phyloP scores from a whole-genome alignment of 2,113 vertebrate genomes.

The Megaceryle maxima region DNA sequence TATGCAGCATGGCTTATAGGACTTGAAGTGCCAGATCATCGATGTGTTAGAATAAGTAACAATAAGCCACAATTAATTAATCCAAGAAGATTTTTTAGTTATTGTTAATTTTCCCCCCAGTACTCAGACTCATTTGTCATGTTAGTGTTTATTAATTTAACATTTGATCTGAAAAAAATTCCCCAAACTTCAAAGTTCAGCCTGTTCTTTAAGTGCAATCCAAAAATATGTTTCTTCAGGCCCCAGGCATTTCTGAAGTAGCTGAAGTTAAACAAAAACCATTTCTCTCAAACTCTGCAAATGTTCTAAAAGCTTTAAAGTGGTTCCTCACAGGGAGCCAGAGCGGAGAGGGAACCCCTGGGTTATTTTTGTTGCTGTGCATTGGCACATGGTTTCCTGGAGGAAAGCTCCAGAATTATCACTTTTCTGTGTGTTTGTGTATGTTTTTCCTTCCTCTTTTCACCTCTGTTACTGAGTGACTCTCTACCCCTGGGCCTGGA shows the following conservation, averaged over 20 bases:
- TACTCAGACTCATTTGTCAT: constrained; percentile 46
- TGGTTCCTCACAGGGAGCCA: constrained; percentile 10
- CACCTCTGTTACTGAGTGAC: constrained; percentile 15
- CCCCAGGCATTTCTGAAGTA: constrained; percentile 70
- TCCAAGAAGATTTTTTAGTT: constrained; percentile 37
- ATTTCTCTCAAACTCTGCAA: constrained; percentile 56
- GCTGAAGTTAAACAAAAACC: constrained; percentile 67
- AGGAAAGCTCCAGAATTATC: constrained; percentile 48
- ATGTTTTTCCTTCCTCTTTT: constrained; percentile 59
- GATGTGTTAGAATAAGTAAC: background rate
- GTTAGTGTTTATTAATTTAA: constrained; percentile 70
- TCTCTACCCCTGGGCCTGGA: background rate
- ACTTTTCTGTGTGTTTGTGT: constrained; percentile 26
- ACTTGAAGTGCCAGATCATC: background rate
- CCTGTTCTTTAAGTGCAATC: constrained; percentile 67
- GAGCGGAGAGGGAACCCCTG: constrained; percentile 40
- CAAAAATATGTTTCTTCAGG: constrained; percentile 72
- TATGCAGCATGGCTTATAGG: background rate
- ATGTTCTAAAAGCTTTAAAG: constrained; percentile 65
- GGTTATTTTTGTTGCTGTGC: constrained; percentile 51
- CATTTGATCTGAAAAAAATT: constrained; percentile 51
- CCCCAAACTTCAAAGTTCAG: constrained; percentile 67
- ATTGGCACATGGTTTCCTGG: constrained; percentile 45
- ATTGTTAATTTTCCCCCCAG: constrained; percentile 12
- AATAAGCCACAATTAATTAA: constrained; percentile 47